phyloP scores from a whole-genome alignment of 2,888 invertebrate species.

The Eledone cirrhosa region DNA sequence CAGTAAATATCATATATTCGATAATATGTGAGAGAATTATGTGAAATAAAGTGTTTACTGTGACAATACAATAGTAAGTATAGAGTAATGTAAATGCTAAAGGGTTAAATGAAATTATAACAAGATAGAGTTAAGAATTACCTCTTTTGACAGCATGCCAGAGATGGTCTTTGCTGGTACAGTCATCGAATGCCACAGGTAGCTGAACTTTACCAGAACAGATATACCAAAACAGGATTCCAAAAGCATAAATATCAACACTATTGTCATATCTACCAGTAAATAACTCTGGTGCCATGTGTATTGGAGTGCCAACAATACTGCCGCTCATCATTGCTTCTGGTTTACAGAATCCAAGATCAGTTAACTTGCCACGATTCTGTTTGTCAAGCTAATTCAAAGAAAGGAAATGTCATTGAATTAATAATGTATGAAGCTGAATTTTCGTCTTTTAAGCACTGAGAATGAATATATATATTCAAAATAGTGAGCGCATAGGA shows the following conservation, averaged over 20 bases:
- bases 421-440: too few species aligned
- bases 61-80: too few species aligned
- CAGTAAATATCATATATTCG: too few species aligned
- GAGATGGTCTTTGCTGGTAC: conserved; percentile 85
- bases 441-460: too few species aligned
- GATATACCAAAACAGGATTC: conserved; percentile 88
- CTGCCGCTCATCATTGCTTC: conserved; percentile 91
- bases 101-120: not conserved
- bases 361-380: conserved; percentile 83
- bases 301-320: conserved; percentile 84
- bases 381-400: conserved; percentile 73
- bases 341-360: conserved; percentile 89
- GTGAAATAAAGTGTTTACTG: too few species aligned
- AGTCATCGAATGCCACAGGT: conserved; percentile 82
- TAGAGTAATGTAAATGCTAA: too few species aligned
- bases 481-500: too few species aligned
- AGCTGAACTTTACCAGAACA: conserved; percentile 84
- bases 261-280: conserved; percentile 82
- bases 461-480: too few species aligned
- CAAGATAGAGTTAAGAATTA: conserved; percentile 58
- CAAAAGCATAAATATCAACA: conserved; percentile 90
- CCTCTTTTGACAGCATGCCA: conserved; percentile 87
- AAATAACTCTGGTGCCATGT: conserved; percentile 90
- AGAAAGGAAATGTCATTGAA: too few species aligned
- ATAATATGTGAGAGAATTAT: too few species aligned